Evolutionary conservation across 2,113 vertebrate species (phyloP).

Genomic region (Menidia beryllina): DNA sequence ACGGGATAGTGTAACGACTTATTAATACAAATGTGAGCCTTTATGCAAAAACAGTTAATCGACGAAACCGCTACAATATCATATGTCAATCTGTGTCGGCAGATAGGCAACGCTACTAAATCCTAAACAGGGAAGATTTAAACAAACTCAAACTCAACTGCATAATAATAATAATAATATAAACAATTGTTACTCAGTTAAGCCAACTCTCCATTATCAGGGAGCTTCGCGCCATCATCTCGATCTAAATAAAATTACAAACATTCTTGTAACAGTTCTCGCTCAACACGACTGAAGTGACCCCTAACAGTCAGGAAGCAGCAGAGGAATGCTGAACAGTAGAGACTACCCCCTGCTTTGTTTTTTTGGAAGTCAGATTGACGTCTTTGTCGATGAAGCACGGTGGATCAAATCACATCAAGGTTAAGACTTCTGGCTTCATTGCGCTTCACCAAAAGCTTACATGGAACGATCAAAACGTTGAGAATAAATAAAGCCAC

Average conservation of each 20-base stretch:
- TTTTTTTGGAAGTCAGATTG: constrained; percentile 13
- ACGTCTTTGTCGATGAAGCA: constrained; percentile 10
- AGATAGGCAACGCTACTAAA: constrained; percentile 31
- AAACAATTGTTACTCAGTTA: constrained; percentile 1
- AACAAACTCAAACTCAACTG: constrained; percentile 48
- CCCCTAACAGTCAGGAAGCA: constrained; percentile 11
- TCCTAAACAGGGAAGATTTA: constrained; percentile 28
- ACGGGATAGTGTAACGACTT: constrained; percentile 75
- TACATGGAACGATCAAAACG: constrained; percentile 37
- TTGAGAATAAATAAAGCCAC: constrained; percentile 74
- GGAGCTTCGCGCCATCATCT: constrained; percentile 4
- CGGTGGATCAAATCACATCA: constrained; percentile 8
- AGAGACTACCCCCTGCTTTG: constrained; percentile 11
- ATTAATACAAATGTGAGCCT: constrained; percentile 76
- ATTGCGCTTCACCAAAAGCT: constrained; percentile 12
- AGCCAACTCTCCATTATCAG: constrained; percentile 1
- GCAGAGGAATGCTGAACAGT: constrained; percentile 37
- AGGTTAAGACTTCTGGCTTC: constrained; percentile 18
- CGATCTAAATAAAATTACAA: constrained; percentile 13
- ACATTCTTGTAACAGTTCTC: constrained; percentile 34
- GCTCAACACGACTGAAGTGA: constrained; percentile 30
- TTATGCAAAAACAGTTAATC: constrained; percentile 38
- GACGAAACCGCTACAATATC: constrained; percentile 49
- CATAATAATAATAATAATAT: constrained; percentile 10
- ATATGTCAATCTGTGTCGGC: constrained; percentile 63